A percentile compares a stretch with the other conserved stretches of the same genome.
These are phyloP conservation scores for Leucophora obtusa DNA, from an alignment of 2,888 invertebrate genomes.

Conservation along the genomic window DNA sequence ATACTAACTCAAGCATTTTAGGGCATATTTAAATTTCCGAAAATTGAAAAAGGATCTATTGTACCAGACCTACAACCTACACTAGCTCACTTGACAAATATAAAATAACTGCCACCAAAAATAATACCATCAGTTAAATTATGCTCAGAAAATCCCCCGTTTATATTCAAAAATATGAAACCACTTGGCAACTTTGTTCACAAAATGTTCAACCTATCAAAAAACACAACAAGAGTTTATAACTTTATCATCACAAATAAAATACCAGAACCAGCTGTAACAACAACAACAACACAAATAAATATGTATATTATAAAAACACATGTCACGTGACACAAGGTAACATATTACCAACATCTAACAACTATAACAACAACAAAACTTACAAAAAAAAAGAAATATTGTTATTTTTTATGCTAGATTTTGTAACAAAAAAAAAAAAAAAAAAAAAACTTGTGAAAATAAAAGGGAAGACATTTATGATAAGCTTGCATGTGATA, in stretches of 20 bases:
- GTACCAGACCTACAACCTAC: too few relatives aligned
- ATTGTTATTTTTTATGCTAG: slow-evolving; percentile 43
- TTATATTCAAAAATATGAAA: background rate
- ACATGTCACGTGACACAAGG: slow-evolving; percentile 65
- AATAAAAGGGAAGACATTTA: slow-evolving; percentile 55
- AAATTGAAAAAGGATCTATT: too few relatives aligned
- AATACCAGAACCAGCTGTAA: slow-evolving; percentile 28
- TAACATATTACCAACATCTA: slow-evolving; percentile 62
- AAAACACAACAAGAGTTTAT: slow-evolving; percentile 47
- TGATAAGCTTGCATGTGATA: slow-evolving; percentile 66
- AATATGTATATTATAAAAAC: slow-evolving; percentile 57
- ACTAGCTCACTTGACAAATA: too few relatives aligned
- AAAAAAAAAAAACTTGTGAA: background rate
- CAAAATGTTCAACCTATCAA: slow-evolving; percentile 24
- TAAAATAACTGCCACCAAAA: too few relatives aligned
- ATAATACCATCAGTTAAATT: too few relatives aligned
- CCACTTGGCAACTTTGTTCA: slow-evolving; percentile 29
- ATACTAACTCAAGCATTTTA: too few relatives aligned
- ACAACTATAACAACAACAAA: slow-evolving; percentile 61
- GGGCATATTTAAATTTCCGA: too few relatives aligned
- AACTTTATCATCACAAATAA: slow-evolving; percentile 55
- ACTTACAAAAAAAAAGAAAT: slow-evolving; percentile 24
- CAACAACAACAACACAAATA: slow-evolving; percentile 42
- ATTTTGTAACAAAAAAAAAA: slow-evolving; percentile 44
- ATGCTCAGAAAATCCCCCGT: too few relatives aligned